Base-by-base conservation (phyloP, 2,888 invertebrate species). In the Meiosimyza decipiens region DNA sequence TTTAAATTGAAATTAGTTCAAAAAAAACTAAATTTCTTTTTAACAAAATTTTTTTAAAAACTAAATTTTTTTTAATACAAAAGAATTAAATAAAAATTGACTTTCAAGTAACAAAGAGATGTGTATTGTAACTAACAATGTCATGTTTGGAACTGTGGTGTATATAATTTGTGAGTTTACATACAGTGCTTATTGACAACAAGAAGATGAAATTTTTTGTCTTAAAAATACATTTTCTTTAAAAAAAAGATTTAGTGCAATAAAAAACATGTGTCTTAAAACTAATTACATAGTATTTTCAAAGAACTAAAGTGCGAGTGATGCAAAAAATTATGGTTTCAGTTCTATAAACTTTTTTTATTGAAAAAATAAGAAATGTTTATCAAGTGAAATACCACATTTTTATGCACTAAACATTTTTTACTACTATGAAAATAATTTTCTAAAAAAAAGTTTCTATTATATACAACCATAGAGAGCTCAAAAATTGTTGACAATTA, bases 401-500 rank as follows among this genome's bases (percentile, higher is more conserved):
- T 22, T 22, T n/a, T 18, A n/a, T 22, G 11, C 57, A 2, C 13
- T 18, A 11, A 4, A 1, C 57, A n/a, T n/a, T 1, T 15, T 16
- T 63, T 13, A 15, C n/a, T 13, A 13, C 5, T n/a, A 6, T 13
- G 49, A 33, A n/a, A 47, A 63, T n/a, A 49, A 5, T 33, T 49
- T 62, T 9, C 16, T 11, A 47, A 63, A 33, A 63, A 47, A 47
- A 47, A 3, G 16, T 15, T 33, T 62, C 62, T 11, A 33, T 62
- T 22, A 15, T 22, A 55, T 49, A 68, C 57, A 65, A 54, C 60
- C 40, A 49, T 50, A 55, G 54, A 66, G 60, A 60, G 18, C n/a
- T 68, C 28, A 68, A 49, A 22, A 68, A 50, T 55, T 68, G 68
- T 59, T 33, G 28, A 15, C 16, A 18, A 16, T 47, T 18, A 69